Base-by-base conservation (phyloP, 2,888 invertebrate genomes). In the Cistogaster globosa region DNA sequence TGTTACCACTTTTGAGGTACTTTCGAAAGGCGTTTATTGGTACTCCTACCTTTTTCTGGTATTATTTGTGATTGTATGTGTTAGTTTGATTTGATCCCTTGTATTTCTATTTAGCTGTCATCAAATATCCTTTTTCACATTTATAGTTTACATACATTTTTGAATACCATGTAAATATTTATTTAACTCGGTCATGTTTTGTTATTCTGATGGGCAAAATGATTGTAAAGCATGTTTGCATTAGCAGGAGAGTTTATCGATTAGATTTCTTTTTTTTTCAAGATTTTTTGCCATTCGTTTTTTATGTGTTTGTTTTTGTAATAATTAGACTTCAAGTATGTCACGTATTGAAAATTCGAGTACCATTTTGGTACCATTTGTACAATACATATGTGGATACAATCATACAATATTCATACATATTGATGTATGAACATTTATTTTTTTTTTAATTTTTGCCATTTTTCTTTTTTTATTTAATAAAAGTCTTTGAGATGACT, bases 81-180 rank as follows among this genome's bases (percentile, higher is more conserved):
- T 74, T 36, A 22, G 20, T 82, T 76, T 76, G 75, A 58, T 68
- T 78, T 78, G 55, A 55, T 75, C 20, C 18, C 45, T 60, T 74
- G 48, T 74, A 74, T 67, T 55, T 12, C 62, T 32, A 7, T 32
- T 32, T 32, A 68, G 68, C 58, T 80, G 71, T 82, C 55, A 55
- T 65, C 67, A 11, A 80, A 67, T 84, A 72, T 71, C 67, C 76
- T 84, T 26, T 60, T 48, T 55, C 45, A 72, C 81, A 63, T 74
- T 72, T 72, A 42, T 63, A 65, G 67, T 84, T 76, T 76, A 42
- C 78, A 69, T 69, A 55, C 53, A 11, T 65, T 53, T 45, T 58
- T 69, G 57, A 48, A 69, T 22, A 62, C 1, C 77, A 65, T 81
- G 81, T 81, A 85, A 85, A 85, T 85, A 85, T 85, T 85, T 81